These are phyloP conservation scores for Megalopta genalis DNA, from an alignment of 1,140 invertebrate species.

Conservation along the genomic window DNA sequence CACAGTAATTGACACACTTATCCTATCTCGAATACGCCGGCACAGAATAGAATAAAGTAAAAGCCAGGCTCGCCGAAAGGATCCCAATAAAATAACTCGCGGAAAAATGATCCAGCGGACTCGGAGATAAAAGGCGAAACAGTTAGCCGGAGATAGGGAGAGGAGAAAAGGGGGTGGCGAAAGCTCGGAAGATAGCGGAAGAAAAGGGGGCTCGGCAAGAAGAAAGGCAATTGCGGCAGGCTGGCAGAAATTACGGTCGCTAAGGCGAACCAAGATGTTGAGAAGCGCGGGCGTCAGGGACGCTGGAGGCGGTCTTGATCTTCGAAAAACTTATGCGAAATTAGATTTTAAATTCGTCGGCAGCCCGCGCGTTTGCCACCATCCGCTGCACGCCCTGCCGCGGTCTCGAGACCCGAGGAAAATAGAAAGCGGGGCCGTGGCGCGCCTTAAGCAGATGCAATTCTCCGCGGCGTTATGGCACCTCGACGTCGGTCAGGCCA, in stretches of 20 bases:
- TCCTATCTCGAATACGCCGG: no score
- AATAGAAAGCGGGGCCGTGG: slow-evolving; percentile 59
- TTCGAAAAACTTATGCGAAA: slow-evolving; percentile 72
- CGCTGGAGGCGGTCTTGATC: slow-evolving; percentile 26
- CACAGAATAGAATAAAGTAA: no score
- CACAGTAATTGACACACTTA: no score
- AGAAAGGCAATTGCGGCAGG: slow-evolving; percentile 51
- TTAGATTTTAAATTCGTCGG: slow-evolving; percentile 74
- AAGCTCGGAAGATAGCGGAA: not conserved
- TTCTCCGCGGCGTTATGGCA: slow-evolving; percentile 63
- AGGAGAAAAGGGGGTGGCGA: not conserved
- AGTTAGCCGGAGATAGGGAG: no score
- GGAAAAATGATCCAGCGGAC: no score
- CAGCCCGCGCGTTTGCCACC: slow-evolving; percentile 33
- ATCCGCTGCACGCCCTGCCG: slow-evolving; percentile 14
- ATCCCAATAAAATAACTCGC: no score
- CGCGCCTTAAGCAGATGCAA: slow-evolving; percentile 68
- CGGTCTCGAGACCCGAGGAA: slow-evolving; percentile 58
- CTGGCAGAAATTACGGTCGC: slow-evolving; percentile 59
- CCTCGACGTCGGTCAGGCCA: slow-evolving; percentile 16
- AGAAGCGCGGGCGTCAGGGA: slow-evolving; percentile 15
- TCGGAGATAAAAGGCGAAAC: no score
- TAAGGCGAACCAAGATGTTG: slow-evolving; percentile 9
- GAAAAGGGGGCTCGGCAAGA: not conserved
- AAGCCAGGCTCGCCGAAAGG: no score